Base-by-base conservation (phyloP, 2,888 invertebrate species). In the Troides helena region DNA sequence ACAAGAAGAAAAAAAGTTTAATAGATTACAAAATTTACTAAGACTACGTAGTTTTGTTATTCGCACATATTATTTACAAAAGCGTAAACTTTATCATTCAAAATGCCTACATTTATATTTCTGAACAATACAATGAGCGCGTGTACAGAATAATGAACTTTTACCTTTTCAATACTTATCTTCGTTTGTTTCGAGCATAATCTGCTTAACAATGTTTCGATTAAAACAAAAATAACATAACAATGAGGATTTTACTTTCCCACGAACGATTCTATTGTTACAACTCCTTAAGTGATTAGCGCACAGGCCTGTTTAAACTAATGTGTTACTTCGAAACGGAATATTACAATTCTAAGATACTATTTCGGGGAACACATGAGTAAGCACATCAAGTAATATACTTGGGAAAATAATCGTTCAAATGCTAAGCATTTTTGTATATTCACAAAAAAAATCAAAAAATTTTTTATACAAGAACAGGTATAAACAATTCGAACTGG, bases 241-340 rank as follows among this genome's bases (percentile, higher is more conserved):
- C 66, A 70, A 70, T 70, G 46, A 30, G 59, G 43, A 30, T 62
- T 66, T 62, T 36, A 43, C 36, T 53, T 70, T 70, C 70, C 66
- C 70, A 70, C 70, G 66, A 57, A 43, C 46, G 18, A 23, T 21
- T 18, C 62, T 46, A 59, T 62, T 69, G 69, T 69, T 58, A 30
- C 36, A 62, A 60, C 43, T 7, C 56, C 56, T 65, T 56, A 18
- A 65, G 60, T 63, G 36, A 64, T 69, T 65, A 65, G 46, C 66
- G 25, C 59, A 57, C 62, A 17, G 62, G 36, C 58, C 58, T 67
- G 61, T 25, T 17, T 25, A 62, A 30, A 12, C n/a, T 70, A 70
- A 70, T 67, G 62, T 62, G 58, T 46, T 70, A 66, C 70, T 66
- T 5, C 53, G 66, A 70, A 53, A 67, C 1, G n/a, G 53, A 23